phyloP scores from a whole-genome alignment of 1,140 invertebrate genomes.

The Eumaeus atala region DNA sequence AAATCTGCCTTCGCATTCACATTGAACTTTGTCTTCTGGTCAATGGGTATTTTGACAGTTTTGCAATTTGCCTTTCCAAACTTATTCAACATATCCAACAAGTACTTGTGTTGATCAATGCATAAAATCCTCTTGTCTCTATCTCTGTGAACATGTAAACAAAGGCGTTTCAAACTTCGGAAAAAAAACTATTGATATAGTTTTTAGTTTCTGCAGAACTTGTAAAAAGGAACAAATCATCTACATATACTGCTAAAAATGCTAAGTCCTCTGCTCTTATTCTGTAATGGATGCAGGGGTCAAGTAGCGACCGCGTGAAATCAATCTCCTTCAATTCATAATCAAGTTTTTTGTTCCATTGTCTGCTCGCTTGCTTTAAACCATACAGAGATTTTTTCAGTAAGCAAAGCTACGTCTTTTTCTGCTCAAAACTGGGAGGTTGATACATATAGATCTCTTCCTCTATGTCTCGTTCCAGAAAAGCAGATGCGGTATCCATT shows the following conservation, averaged over 20 bases:
- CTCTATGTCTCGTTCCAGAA: slow-evolving; percentile 49
- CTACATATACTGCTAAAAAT: slow-evolving; percentile 7
- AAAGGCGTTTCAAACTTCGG: not conserved
- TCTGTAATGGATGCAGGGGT: slow-evolving; percentile 28
- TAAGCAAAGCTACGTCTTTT: slow-evolving; percentile 33
- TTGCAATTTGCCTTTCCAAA: slow-evolving; percentile 16
- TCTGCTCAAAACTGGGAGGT: slow-evolving; percentile 27
- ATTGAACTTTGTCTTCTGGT: slow-evolving; percentile 20
- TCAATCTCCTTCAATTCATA: slow-evolving; percentile 21
- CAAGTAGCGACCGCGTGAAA: slow-evolving; percentile 13
- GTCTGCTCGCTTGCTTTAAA: slow-evolving; percentile 47
- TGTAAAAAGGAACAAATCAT: slow-evolving; percentile 4
- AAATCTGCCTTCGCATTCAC: slow-evolving; percentile 12
- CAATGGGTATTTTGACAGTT: slow-evolving; percentile 18
- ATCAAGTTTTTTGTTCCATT: slow-evolving; percentile 30
- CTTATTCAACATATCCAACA: slow-evolving; percentile 14
- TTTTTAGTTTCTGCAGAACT: slow-evolving; percentile 17
- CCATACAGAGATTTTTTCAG: slow-evolving; percentile 52
- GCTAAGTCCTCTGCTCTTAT: slow-evolving; percentile 18
- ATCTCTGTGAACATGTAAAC: not conserved
- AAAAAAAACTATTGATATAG: slow-evolving; percentile 13
- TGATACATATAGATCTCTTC: slow-evolving; percentile 51
- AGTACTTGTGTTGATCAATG: slow-evolving; percentile 17
- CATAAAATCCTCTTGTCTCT: slow-evolving; percentile 12
- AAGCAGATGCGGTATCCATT: slow-evolving; percentile 33